phyloP scores from a whole-genome alignment of 2,888 invertebrate genomes.

The Muschampia plurimacula region DNA sequence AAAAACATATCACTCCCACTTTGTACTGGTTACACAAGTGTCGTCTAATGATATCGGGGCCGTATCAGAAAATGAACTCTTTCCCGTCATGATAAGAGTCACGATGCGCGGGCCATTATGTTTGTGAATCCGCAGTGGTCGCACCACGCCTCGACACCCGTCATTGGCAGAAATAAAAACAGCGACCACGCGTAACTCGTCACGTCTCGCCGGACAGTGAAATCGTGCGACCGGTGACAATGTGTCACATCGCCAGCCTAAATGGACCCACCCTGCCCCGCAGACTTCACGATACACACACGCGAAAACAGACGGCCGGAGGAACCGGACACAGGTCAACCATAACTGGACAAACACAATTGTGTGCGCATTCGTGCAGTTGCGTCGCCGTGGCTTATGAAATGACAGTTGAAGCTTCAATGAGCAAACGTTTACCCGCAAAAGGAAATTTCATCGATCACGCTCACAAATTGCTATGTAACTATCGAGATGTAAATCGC shows the following conservation, averaged over 20 bases:
- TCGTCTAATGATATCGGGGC: conserved; percentile 48
- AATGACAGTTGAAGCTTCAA: conserved; percentile 81
- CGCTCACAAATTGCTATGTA: conserved; percentile 80
- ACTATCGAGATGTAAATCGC: conserved; percentile 82
- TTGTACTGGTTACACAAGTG: conserved; percentile 64
- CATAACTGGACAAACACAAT: conserved; percentile 58
- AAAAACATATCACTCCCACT: conserved; percentile 84
- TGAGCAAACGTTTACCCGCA: conserved; percentile 80
- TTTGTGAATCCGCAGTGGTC: conserved; percentile 66
- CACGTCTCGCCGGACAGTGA: conserved; percentile 82
- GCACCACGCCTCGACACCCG: conserved; percentile 84
- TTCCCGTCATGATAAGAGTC: conserved; percentile 57
- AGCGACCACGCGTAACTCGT: conserved; percentile 84
- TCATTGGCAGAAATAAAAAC: conserved; percentile 86
- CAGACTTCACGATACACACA: conserved; percentile 45
- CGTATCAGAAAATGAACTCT: conserved; percentile 59
- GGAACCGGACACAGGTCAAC: conserved; percentile 56
- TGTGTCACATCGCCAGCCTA: conserved; percentile 71
- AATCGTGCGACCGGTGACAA: conserved; percentile 83
- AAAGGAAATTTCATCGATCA: conserved; percentile 82
- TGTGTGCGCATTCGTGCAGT: conserved; percentile 67
- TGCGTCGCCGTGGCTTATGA: conserved; percentile 79
- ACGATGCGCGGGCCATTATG: conserved; percentile 49
- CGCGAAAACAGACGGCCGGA: conserved; percentile 37
- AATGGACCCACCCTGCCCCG: conserved; percentile 57